Percentiles rank a stretch among this genome's conserved stretches.
Evolutionary conservation across 2,888 invertebrate genomes (phyloP).

Genomic region (Seira ritae): DNA sequence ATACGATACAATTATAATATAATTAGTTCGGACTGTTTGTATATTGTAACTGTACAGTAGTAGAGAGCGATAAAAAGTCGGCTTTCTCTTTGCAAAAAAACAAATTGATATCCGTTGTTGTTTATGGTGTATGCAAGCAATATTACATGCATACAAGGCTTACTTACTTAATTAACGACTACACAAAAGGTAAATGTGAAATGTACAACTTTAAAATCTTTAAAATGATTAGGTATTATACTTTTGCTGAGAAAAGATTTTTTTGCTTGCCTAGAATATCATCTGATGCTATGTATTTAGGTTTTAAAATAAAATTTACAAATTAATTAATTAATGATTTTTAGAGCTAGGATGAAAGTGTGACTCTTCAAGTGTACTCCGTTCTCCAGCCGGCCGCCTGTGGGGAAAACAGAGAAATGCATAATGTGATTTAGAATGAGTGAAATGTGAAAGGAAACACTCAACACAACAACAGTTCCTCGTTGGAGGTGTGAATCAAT

Average conservation of each 20-base stretch:
- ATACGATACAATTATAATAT: too few species aligned
- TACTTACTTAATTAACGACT: slow-evolving; percentile 22
- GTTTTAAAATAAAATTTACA: slow-evolving; percentile 33
- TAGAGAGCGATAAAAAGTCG: slow-evolving; percentile 39
- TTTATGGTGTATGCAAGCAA: slow-evolving; percentile 28
- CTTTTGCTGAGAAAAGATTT: slow-evolving; percentile 29
- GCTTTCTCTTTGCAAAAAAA: slow-evolving; percentile 14
- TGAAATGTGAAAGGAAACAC: too few species aligned
- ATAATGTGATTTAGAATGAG: too few species aligned
- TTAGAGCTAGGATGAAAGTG: slow-evolving; percentile 44
- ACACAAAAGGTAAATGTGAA: not conserved
- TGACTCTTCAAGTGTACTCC: slow-evolving; percentile 88
- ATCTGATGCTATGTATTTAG: too few species aligned
- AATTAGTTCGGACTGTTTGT: too few species aligned
- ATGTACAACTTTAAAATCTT: slow-evolving; percentile 17
- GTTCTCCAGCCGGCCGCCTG: slow-evolving; percentile 95
- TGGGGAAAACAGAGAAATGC: slow-evolving; percentile 77
- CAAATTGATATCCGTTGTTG: not conserved
- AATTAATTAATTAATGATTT: slow-evolving; percentile 28
- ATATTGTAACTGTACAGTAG: slow-evolving; percentile 23
- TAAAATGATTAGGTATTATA: not conserved
- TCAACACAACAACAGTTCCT: too few species aligned
- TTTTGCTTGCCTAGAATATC: too few species aligned
- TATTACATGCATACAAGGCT: slow-evolving; percentile 13
- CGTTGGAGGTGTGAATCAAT: slow-evolving; percentile 53